phyloP scores from a whole-genome alignment of 1,140 invertebrate genomes.

The Doryteuthis pealeii region DNA sequence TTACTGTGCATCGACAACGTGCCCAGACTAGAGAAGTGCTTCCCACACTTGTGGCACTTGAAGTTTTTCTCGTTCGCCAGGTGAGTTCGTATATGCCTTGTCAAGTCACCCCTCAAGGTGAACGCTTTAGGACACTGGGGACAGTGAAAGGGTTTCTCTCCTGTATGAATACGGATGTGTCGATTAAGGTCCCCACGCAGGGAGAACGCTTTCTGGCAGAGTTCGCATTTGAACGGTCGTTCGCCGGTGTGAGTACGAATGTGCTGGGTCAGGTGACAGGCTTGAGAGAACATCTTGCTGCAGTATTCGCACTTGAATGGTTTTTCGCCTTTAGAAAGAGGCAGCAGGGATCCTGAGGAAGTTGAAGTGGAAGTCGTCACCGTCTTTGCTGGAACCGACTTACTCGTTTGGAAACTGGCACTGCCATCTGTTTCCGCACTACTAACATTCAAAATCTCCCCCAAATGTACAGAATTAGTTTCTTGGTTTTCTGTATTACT shows the following conservation, averaged over 20 bases:
- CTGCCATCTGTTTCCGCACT: no score
- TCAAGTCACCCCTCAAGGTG: slow-evolving; percentile 35
- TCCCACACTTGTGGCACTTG: slow-evolving; percentile 52
- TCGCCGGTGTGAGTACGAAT: slow-evolving; percentile 80
- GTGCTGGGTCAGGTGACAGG: slow-evolving; percentile 80
- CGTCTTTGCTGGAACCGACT: no score
- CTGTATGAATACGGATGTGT: slow-evolving; percentile 70
- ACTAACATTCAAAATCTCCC: no score
- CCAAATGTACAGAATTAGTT: no score
- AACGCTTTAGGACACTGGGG: slow-evolving; percentile 54
- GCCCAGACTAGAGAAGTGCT: slow-evolving; percentile 50
- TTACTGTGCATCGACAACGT: slow-evolving; percentile 17
- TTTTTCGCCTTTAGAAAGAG: neutral
- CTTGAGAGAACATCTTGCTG: slow-evolving; percentile 83
- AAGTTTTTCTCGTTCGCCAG: slow-evolving; percentile 57
- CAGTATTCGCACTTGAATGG: slow-evolving; percentile 69
- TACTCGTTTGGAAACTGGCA: no score
- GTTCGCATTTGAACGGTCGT: slow-evolving; percentile 74
- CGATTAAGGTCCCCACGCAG: slow-evolving; percentile 82
- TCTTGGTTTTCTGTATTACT: no score
- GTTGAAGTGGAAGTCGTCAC: no score
- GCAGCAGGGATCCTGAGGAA: no score
- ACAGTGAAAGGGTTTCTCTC: slow-evolving; percentile 59
- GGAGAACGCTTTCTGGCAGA: slow-evolving; percentile 77
- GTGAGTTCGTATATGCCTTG: slow-evolving; percentile 66